Conservation (phyloP, 2,797 vertebrate species). For the Hippopotamyrus pictus region DNA sequence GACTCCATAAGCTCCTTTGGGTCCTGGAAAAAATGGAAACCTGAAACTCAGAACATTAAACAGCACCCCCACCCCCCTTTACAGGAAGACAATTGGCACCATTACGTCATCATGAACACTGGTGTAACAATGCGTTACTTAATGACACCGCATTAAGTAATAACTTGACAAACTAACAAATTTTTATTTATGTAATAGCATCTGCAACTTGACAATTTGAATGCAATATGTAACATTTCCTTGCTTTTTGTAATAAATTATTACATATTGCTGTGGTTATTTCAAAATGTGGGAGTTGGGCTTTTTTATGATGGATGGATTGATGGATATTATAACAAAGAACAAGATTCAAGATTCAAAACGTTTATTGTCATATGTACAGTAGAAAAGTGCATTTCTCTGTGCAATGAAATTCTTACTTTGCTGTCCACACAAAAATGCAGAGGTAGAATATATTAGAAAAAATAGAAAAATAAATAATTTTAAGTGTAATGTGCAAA, state of each 20-base stretch:
- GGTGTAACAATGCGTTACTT: not conserved
- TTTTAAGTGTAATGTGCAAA: no score
- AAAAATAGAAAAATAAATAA: not conserved
- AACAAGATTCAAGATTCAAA: not conserved
- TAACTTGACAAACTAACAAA: not conserved
- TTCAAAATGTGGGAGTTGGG: not conserved
- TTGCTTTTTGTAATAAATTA: not conserved
- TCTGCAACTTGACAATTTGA: not conserved
- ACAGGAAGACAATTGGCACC: not conserved
- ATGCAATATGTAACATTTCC: not conserved
- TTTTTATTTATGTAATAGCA: not conserved
- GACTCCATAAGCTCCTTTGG: conserved; percentile 76
- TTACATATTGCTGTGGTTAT: not conserved
- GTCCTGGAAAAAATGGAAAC: conserved; percentile 57
- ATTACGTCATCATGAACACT: not conserved
- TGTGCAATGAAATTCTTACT: no score
- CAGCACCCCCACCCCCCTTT: not conserved
- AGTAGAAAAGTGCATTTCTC: no score
- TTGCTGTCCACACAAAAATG: no score
- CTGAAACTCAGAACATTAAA: not conserved
- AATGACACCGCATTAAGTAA: not conserved
- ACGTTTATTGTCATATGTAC: no score
- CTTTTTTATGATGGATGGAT: not conserved
- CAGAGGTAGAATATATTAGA: not conserved
- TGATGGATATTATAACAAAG: not conserved